Base-by-base conservation (phyloP, 2,113 vertebrate species). In the Cairina moschata region DNA sequence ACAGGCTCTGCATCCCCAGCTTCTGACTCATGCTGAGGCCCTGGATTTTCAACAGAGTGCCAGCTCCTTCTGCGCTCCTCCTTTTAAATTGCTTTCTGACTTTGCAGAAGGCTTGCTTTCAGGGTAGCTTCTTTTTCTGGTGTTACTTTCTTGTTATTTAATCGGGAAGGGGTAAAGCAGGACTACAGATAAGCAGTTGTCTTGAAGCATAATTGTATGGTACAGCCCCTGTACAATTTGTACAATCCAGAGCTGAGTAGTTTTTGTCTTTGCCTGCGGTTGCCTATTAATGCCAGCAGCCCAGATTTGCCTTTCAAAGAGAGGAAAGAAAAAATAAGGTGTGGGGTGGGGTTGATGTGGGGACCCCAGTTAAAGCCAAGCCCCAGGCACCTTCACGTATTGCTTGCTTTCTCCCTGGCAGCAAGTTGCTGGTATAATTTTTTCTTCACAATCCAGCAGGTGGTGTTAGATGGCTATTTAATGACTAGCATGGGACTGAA, bases 401-500 rank as follows among this genome's bases (percentile, higher is more conserved):
- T 26, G 4, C 17, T 36, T 44, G 25, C n/a, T 56, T 52, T 79
- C 69, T 92, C 38, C 31, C 22, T 3, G 6, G 25, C 71, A 87
- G 62, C 31, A 56, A 85, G 9, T 13, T 76, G n/a, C 52, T 12
- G 2, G 5, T 65, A 14, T 54, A 1, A 17, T 62, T 67, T 87
- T 86, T 83, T 83, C 91, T 74, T 67, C n/a, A 25, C 58, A 77
- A 75, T 82, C 96, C 95, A 96, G 95, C 90, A 97, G 96, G 92
- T 97, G 97, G 97, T 95, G 97, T 96, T 96, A 96, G 95, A 91
- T 65, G 82, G 95, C 94, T 94, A 76, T 83, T 95, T 88, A 88
- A 97, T 95, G 90, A 83, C 63, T 96, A 7, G 4, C 86, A 73
- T 18, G 50, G 75, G 66, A 86, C 11, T 5, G 76, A 81, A 94